These are phyloP conservation scores for Teleogryllus occipitalis DNA, from an alignment of 1,140 invertebrate species.

Conservation along the genomic window DNA sequence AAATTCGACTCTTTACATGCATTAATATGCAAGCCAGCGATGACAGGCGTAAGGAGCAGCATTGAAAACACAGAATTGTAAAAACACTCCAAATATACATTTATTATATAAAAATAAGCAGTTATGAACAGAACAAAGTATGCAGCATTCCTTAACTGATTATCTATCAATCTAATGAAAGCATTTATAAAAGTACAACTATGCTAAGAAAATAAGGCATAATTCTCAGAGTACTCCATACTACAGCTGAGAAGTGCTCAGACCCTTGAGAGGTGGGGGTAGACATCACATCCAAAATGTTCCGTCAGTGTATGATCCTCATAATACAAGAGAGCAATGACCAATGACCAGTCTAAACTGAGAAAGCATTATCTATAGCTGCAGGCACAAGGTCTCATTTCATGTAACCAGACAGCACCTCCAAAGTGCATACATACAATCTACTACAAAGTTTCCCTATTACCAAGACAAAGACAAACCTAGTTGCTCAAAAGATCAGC, in stretches of 20 bases:
- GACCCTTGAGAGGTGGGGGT: not conserved
- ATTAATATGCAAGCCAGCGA: too few relatives aligned
- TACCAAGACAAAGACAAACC: not conserved
- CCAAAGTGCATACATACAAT: not conserved
- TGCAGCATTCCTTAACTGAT: not conserved
- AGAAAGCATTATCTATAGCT: too few relatives aligned
- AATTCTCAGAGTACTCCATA: not conserved
- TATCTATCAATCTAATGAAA: not conserved
- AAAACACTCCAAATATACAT: slow-evolving; percentile 5
- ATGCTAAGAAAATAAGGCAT: not conserved
- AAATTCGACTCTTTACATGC: too few relatives aligned
- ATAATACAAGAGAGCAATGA: not conserved
- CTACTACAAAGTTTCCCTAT: not conserved
- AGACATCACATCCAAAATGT: not conserved
- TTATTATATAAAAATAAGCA: slow-evolving; percentile 6
- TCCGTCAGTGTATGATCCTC: not conserved
- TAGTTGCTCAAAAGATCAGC: not conserved
- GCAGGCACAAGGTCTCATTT: too few relatives aligned
- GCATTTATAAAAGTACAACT: not conserved
- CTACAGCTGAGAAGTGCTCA: not conserved
- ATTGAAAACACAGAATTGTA: not conserved
- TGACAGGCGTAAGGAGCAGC: slow-evolving; percentile 9
- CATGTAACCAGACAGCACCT: too few relatives aligned
- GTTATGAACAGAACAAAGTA: slow-evolving; percentile 5
- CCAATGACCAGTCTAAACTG: not conserved